Evolutionary conservation across 2,797 vertebrate genomes (phyloP).

Genomic region (Florisuga fusca): DNA sequence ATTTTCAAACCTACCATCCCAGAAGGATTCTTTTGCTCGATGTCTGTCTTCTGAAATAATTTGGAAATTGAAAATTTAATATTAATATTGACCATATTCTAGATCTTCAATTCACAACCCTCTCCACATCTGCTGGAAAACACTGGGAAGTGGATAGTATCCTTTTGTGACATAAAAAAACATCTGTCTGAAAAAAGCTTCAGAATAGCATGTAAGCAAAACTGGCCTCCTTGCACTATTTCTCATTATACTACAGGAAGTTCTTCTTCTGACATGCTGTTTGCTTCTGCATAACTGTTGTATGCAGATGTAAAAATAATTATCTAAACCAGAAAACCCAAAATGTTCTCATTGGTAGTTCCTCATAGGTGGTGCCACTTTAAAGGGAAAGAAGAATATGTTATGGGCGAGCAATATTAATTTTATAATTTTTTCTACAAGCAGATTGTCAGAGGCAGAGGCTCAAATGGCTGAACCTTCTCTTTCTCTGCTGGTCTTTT

Average conservation of each 20-base stretch:
- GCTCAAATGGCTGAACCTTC: background rate
- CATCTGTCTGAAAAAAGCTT: background rate
- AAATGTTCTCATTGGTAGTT: background rate
- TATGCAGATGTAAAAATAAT: conserved; percentile 19
- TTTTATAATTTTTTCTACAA: background rate
- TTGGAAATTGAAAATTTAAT: background rate
- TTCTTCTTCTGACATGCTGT: background rate
- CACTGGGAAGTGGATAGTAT: rapidly evolving
- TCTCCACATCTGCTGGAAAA: background rate
- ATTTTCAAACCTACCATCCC: background rate
- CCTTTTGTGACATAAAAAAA: background rate
- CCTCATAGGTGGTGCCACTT: background rate
- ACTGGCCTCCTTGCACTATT: background rate
- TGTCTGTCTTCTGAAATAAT: background rate
- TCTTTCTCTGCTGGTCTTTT: background rate
- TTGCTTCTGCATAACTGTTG: background rate
- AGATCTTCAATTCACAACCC: background rate
- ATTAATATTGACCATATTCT: background rate
- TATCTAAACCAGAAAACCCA: background rate
- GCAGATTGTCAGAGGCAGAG: background rate
- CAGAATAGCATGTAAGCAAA: background rate
- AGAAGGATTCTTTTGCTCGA: background rate
- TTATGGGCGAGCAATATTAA: no score
- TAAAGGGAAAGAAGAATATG: background rate
- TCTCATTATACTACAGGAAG: background rate